phyloP scores from a whole-genome alignment of 2,888 invertebrate genomes.

The Asteroscopus sphinx region DNA sequence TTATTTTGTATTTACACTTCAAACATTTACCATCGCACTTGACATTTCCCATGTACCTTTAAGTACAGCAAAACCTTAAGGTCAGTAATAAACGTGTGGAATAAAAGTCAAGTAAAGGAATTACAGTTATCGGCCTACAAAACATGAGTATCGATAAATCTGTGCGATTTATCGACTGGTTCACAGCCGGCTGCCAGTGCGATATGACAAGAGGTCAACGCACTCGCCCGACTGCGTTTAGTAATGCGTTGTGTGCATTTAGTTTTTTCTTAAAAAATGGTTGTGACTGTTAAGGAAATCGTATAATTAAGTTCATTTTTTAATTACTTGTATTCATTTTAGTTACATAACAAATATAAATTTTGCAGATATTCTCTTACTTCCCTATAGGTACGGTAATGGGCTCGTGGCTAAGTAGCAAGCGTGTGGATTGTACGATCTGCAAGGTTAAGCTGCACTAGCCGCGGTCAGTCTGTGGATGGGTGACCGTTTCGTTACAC shows the following conservation, averaged over 20 bases:
- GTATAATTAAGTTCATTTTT: not conserved
- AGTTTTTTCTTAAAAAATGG: conserved; percentile 62
- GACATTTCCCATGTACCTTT: conserved; percentile 13
- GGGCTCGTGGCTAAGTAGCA: too few relatives aligned
- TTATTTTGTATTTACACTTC: conserved; percentile 16
- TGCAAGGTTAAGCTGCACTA: too few relatives aligned
- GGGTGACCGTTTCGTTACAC: too few relatives aligned
- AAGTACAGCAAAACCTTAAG: conserved; percentile 11
- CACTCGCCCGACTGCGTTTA: conserved; percentile 61
- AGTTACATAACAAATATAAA: too few relatives aligned
- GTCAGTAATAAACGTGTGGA: conserved; percentile 33
- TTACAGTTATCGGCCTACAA: conserved; percentile 57
- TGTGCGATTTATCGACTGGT: conserved; percentile 58
- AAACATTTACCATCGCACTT: conserved; percentile 6
- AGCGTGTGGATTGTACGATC: too few relatives aligned
- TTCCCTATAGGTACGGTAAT: too few relatives aligned
- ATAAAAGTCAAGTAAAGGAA: conserved; percentile 49
- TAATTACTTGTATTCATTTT: too few relatives aligned
- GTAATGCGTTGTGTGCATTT: conserved; percentile 73
- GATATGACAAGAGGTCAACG: conserved; percentile 81
- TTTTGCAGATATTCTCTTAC: too few relatives aligned
- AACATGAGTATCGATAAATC: conserved; percentile 62
- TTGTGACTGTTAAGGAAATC: conserved; percentile 39
- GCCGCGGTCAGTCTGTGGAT: too few relatives aligned
- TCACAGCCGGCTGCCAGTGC: conserved; percentile 71